Evolutionary conservation across 2,888 invertebrate species (phyloP), one percentile per base, ranked within the genome.

Genomic region (Aphidius colemani): DNA sequence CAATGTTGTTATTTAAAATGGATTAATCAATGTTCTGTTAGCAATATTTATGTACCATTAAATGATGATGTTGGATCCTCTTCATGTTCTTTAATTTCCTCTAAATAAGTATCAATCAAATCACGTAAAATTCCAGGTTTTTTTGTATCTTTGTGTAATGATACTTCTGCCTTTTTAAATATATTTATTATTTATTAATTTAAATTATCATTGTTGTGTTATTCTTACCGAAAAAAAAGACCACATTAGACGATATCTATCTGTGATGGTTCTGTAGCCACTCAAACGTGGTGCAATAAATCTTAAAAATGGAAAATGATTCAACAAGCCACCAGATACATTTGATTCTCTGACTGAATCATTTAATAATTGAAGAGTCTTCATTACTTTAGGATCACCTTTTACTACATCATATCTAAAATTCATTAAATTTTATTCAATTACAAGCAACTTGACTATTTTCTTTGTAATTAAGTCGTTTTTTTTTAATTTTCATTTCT

Each of bases 271-370:
- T 0, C 82, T 81, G 75, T 88, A 91, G 1, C 90, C 90, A 58
- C 86, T 86, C 43, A 83, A 73, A 55, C 85, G 82, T 0, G 91
- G 91, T 6, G 88, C 85, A 18, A 92, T 69, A 73, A 85, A 86
- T 67, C 91, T 83, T 60, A 90, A 78, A 82, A 89, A 87, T 0
- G 92, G 91, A 71, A 89, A 82, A 70, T 88, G 87, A 76, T 89
- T 90, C 18, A 91, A 78, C 69, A 89, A 78, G 0, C 90, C 89
- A 8, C 91, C 91, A 0, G 87, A 86, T 77, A 88, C 86, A 45
- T 88, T 87, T 30, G 87, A 84, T 49, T 86, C 76, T 66, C 85
- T 84, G 69, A 90, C 87, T 13, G 86, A 85, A 67, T 87, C 85
- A 71, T 87, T 85, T 43, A 90, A 86, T 6, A 85, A 82, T 67